Evolutionary conservation across 2,797 vertebrate genomes (phyloP), one percentile per base, ranked within the genome.

Genomic region (Thripadectes ignobilis): DNA sequence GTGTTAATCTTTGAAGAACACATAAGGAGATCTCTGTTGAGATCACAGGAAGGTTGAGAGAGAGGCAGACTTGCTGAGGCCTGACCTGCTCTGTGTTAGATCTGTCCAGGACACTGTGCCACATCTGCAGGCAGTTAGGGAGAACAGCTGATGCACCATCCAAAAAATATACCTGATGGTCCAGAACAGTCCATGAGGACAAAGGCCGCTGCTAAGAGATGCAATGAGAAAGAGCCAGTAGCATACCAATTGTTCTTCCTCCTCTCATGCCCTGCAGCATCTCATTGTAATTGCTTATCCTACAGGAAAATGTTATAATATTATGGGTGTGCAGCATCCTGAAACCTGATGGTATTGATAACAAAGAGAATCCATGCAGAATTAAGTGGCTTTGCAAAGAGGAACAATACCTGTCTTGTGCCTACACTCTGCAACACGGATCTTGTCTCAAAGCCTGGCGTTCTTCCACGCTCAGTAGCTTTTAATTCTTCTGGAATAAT

Each of bases 371-470:
- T 65, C 83, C 41, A 5, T 10, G 48, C 36, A 57, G 88, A 88
- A 95, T 52, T 38, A 92, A 94, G 58, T 69, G 83, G 55, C 46
- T 95, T 85, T 94, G 54, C 63, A 62, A 85, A 71, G 61, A 68
- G 49, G 43, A 72, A 51, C 16, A 45, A 67, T 54, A 66, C 24
- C 22, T 73, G 32, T 45, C 65, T 58, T 59, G 6, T 84, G 54
- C 59, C 67, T 72, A 54, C 0, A 0, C 79, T 52, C 38, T 88
- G 41, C 43, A 52, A 14, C 0, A 0, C 20, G 58, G 41, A 54
- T 69, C 72, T 90, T 52, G 5, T 55, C 54, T 45, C 38, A 63
- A 86, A 89, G 68, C 20, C 62, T 85, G 63, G 63, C 3, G 0
- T 54, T 71, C 30, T 27, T 91, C 72, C 78, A 62, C 20, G 30